Base-by-base conservation (phyloP, 2,888 invertebrate species). In the Omphaloscelis lunosa region DNA sequence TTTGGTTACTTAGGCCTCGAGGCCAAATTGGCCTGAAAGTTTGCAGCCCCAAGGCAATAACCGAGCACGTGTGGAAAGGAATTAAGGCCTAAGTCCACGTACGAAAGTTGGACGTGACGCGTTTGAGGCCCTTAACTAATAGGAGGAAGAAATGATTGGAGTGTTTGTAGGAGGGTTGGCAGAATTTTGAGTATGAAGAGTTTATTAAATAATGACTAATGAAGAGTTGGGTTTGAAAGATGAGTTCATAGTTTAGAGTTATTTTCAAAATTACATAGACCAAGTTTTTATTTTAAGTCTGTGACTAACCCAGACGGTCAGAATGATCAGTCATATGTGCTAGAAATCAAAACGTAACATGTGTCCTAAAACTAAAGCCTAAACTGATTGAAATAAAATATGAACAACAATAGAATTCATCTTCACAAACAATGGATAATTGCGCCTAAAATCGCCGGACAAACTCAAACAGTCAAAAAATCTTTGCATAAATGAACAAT, bases 401-500 rank as follows among this genome's bases (percentile, higher is more conserved):
- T 7, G 1, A 53, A 39, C 4, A 48, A 27, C 53, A 45, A 17
- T 45, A 8, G 8, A 48, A 48, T 66, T 41, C 12, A 7, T 34
- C 48, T 48, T 39, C 9, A 45, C 53, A 56, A 61, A 82, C 29
- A 56, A 65, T 17, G 3, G 41, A 62, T 56, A 53, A 73, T 68
- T 29, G 45, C 56, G 39, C 45, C 71, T 29, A 59, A 74, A 75
- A 66, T 76, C 76, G 71, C 75, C 65, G 53, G 41, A 20, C 56
- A 79, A 86, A 84, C 74, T 76, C 78, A 81, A 84, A 83, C 73
- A 77, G 27, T 34, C 72, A 79, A 80, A 76, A 85, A 78, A 82
- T 82, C 66, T 89, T 88, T 87, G 86, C 79, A 82, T 81, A 75
- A 75, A 89, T 85, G 67, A 88, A 82, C 77, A 84, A 86, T 82